phyloP scores from a whole-genome alignment of 1,140 invertebrate genomes.

The Thaumetopoea pityocampa region DNA sequence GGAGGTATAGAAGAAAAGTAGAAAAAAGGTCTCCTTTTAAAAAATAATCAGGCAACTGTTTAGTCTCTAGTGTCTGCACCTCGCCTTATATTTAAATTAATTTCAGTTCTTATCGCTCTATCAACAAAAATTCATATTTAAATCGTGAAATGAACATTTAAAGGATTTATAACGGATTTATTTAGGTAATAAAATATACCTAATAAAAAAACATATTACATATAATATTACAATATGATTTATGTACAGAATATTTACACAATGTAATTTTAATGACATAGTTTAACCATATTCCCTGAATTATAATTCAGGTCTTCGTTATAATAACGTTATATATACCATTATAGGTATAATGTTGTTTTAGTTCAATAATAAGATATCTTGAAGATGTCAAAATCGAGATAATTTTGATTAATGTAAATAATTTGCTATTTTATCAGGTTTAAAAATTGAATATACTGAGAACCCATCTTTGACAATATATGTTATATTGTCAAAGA shows the following conservation, averaged over 20 bases:
- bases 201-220: conserved; percentile 10
- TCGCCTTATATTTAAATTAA: too few species aligned
- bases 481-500: too few species aligned
- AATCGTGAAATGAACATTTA: conserved; percentile 8
- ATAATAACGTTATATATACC: background rate
- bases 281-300: conserved; percentile 1
- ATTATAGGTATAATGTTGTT: background rate
- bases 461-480: too few species aligned
- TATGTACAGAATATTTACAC: conserved; percentile 36
- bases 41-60: too few species aligned
- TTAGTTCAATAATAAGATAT: too few species aligned
- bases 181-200: conserved; percentile 12
- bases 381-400: too few species aligned
- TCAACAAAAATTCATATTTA: conserved; percentile 13
- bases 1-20: too few species aligned
- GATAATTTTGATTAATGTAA: too few species aligned
- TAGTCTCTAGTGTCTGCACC: too few species aligned
- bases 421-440: too few species aligned
- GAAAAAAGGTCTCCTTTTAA: too few species aligned
- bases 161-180: conserved; percentile 9
- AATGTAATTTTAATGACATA: conserved; percentile 19
- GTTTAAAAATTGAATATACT: too few species aligned
- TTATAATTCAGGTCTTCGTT: conserved; percentile 6
- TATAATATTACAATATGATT: conserved; percentile 6
- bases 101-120: conserved; percentile 22